Base-by-base conservation (phyloP, 2,888 invertebrate species). In the Eupithecia centaureata region DNA sequence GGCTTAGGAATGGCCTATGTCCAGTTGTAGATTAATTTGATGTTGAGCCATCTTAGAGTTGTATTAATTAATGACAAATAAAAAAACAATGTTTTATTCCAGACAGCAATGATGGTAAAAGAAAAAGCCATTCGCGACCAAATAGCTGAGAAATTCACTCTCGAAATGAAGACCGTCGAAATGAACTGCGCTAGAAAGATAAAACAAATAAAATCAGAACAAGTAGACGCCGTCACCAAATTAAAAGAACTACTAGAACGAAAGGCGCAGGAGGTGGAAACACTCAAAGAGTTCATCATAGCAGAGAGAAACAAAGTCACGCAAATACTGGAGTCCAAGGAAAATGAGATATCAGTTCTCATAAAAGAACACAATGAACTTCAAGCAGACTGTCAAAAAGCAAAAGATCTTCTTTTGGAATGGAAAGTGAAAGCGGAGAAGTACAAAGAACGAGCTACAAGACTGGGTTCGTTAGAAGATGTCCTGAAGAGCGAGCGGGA, bases 91-190 rank as follows among this genome's bases (percentile, higher is more conserved):
- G 1, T 30, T 57, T 33, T 22, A 68, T 87, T 88, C 51, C 87
- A 94, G 88, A 94, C 92, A 18, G 89, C 88, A 15, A 88, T 94
- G 33, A 91, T 92, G 86, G 87, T 92, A 82, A 93, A 94, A 79
- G 94, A 94, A 74, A 93, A 93, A 79, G 94, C 94, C 0, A 94
- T 96, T 64, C 91, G 95, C 1, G 95, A 95, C 71, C 95, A 95
- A 81, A 95, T 95, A 91, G 95, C 95, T 0, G 95, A 95, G 75
- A 94, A 95, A 68, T 95, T 95, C 74, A 94, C 95, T 0, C 78
- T 94, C 30, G 95, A 95, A 85, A 90, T 95, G 74, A 95, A 95
- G 82, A 90, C 92, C 0, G 86, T 94, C 10, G 95, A 95, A 82
- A 91, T 93, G 86, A 92, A 94, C 68, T 94, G 94, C 74, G 87